A percentile compares a stretch with the other conserved stretches of the same genome.
These are phyloP conservation scores for Molorchus minor DNA, from an alignment of 2,888 invertebrate genomes.

Conservation along the genomic window DNA sequence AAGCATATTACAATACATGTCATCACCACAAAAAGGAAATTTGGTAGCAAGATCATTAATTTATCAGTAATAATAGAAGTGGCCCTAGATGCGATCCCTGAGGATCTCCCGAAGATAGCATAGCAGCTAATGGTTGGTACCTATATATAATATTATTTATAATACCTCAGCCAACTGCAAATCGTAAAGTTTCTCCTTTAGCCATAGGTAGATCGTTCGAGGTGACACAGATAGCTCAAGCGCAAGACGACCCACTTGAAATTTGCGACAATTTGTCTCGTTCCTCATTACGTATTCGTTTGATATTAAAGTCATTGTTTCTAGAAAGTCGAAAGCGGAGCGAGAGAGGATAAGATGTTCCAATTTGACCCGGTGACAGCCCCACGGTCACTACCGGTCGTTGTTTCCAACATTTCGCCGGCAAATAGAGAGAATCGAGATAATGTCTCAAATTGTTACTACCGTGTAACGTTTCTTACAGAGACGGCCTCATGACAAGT, in stretches of 20 bases:
- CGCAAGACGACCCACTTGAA: constrained; percentile 38
- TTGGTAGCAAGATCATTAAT: too few species aligned
- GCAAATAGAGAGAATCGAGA: constrained; percentile 39
- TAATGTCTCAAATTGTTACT: constrained; percentile 38
- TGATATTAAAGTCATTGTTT: constrained; percentile 48
- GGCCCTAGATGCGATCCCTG: too few species aligned
- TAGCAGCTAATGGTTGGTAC: too few species aligned
- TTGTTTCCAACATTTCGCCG: constrained; percentile 49
- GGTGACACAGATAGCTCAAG: constrained; percentile 9
- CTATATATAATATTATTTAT: too few species aligned
- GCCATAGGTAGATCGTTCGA: constrained; percentile 1
- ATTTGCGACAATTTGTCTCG: constrained; percentile 42
- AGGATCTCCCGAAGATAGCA: too few species aligned
- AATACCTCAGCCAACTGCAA: not conserved
- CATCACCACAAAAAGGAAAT: too few species aligned
- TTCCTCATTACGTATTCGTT: constrained; percentile 42
- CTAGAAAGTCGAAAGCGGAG: constrained; percentile 48
- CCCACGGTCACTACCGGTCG: constrained; percentile 51
- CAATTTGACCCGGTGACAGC: constrained; percentile 51
- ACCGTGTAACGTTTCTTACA: too few species aligned
- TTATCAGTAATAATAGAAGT: too few species aligned
- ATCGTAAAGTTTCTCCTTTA: not conserved
- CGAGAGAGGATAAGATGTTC: constrained; percentile 37
- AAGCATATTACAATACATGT: too few species aligned
- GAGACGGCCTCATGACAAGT: constrained; percentile 25